Evolutionary conservation across 2,113 vertebrate genomes (phyloP).

Genomic region (Synodontis membranacea): DNA sequence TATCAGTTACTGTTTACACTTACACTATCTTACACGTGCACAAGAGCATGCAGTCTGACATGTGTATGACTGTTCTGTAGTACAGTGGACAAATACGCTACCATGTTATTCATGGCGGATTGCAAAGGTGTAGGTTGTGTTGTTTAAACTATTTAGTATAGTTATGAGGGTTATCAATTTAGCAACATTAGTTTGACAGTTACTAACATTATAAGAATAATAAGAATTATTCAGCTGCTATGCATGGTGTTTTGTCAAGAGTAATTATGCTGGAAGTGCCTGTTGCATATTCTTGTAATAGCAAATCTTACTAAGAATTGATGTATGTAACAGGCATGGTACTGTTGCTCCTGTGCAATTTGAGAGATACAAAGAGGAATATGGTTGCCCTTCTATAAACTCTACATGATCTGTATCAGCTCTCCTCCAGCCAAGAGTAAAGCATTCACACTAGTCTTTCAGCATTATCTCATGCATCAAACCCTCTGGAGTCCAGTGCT

Average conservation of each 20-base stretch:
- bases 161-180: not conserved
- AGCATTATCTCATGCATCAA: constrained; percentile 61
- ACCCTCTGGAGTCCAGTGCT: constrained; percentile 56
- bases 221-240: not conserved
- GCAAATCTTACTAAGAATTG: not conserved
- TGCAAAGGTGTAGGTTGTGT: not conserved
- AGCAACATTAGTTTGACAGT: not conserved
- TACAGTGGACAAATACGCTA: not conserved
- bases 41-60: not conserved
- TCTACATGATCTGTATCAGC: not conserved
- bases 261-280: not conserved
- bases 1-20: not conserved
- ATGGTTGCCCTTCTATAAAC: not conserved
- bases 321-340: not conserved
- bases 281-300: not conserved
- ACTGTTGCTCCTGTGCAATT: not conserved
- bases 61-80: not conserved
- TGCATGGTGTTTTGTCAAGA: not conserved
- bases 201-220: not conserved
- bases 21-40: not conserved
- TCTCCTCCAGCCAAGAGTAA: not conserved
- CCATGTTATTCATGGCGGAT: not conserved
- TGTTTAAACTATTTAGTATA: not conserved
- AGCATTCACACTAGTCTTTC: constrained; percentile 53
- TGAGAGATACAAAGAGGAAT: not conserved